phyloP scores from a whole-genome alignment of 2,797 vertebrate genomes.

The Poeciliopsis gracilis region DNA sequence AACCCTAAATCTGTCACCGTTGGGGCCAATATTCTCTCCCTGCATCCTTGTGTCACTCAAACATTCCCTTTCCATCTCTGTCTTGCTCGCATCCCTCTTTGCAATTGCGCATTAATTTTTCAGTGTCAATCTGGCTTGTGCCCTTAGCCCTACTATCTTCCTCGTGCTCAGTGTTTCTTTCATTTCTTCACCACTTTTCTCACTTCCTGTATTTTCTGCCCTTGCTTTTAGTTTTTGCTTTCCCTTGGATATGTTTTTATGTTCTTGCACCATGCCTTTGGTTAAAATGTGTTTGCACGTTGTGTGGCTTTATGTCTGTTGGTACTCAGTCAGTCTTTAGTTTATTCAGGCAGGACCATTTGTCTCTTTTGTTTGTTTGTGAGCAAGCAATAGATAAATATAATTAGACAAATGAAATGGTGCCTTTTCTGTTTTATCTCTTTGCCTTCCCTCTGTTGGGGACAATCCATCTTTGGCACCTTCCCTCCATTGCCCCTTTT shows the following conservation, averaged over 20 bases:
- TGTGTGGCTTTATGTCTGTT: constrained; percentile 42
- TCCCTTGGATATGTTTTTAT: constrained; percentile 47
- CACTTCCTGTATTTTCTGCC: constrained; percentile 48
- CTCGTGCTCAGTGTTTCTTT: constrained; percentile 47
- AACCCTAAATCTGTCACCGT: constrained; percentile 75
- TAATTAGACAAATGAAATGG: constrained; percentile 82
- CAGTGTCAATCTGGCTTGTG: constrained; percentile 82
- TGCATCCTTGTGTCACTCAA: constrained; percentile 66
- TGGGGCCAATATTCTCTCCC: constrained; percentile 62
- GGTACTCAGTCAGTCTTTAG: constrained; percentile 44
- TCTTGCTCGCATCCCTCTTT: constrained; percentile 60
- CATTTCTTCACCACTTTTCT: constrained; percentile 51
- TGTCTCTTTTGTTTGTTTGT: constrained; percentile 75
- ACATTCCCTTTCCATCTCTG: constrained; percentile 56
- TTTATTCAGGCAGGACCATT: constrained; percentile 66
- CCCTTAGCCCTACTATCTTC: constrained; percentile 69
- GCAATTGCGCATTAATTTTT: constrained; percentile 82
- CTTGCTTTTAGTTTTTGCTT: constrained; percentile 24
- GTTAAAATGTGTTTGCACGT: constrained; percentile 38
- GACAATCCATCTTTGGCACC: constrained; percentile 69
- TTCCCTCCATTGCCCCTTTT: constrained; percentile 54
- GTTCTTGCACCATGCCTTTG: constrained; percentile 35
- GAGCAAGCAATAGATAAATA: constrained; percentile 74
- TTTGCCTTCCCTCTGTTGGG: constrained; percentile 56
- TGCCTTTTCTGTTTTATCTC: constrained; percentile 66